A percentile compares a stretch with the other conserved stretches of the same genome.
Conservation (phyloP, 2,888 invertebrate genomes). For the Diaprepes abbreviatus region DNA sequence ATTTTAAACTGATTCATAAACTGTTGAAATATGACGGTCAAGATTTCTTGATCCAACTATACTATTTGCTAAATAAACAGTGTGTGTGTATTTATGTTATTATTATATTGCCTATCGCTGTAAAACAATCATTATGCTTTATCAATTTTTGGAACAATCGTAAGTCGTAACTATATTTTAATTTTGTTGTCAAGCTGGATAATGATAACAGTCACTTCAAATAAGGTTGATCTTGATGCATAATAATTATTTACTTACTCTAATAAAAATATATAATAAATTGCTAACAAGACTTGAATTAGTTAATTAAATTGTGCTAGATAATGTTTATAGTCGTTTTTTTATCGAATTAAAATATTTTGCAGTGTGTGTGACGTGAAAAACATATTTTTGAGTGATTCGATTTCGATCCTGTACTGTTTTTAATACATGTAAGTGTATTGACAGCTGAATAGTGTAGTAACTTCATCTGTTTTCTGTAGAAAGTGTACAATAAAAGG, state of each 20-base stretch:
- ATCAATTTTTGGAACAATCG: slow-evolving; percentile 6
- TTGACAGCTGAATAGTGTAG: too few relatives aligned
- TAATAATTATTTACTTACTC: slow-evolving; percentile 1
- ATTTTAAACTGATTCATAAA: too few relatives aligned
- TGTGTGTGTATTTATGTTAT: too few relatives aligned
- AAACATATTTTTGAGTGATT: neutral
- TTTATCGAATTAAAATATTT: too few relatives aligned
- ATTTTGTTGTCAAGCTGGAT: slow-evolving; percentile 14
- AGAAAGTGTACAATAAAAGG: too few relatives aligned
- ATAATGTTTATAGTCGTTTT: too few relatives aligned
- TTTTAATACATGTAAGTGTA: too few relatives aligned
- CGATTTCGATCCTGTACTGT: neutral
- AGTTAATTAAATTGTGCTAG: too few relatives aligned
- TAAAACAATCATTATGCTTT: neutral
- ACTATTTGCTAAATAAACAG: too few relatives aligned
- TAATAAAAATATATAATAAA: neutral
- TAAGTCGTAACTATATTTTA: neutral
- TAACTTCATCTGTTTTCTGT: too few relatives aligned
- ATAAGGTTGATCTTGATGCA: slow-evolving; percentile 11
- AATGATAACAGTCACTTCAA: slow-evolving; percentile 1
- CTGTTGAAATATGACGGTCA: too few relatives aligned
- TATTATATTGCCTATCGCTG: slow-evolving; percentile 10
- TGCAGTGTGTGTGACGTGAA: neutral
- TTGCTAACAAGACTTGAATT: neutral
- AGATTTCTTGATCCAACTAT: too few relatives aligned